These are phyloP conservation scores for Branchipolynoe longqiensis DNA, from an alignment of 2,888 invertebrate species.

Conservation along the genomic window DNA sequence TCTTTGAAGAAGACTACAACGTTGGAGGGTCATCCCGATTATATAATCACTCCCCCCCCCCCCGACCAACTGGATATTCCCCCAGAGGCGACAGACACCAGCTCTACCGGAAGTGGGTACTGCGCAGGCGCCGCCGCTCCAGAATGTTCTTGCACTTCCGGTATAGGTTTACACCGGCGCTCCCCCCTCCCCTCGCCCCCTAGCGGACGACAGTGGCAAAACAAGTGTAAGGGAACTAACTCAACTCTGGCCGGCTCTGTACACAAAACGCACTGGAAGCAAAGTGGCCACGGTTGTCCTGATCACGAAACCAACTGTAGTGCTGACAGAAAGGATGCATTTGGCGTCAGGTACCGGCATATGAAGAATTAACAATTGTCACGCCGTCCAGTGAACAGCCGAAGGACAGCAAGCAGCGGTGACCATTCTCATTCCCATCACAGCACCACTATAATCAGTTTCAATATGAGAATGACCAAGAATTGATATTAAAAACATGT, in stretches of 20 bases:
- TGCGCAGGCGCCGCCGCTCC: too few relatives aligned
- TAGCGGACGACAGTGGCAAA: not conserved
- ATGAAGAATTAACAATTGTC: not conserved
- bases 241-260: not conserved
- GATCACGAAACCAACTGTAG: not conserved
- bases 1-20: too few relatives aligned
- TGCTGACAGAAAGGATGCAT: constrained; percentile 15
- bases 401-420: constrained; percentile 34
- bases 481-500: constrained; percentile 5
- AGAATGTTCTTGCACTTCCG: too few relatives aligned
- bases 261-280: constrained; percentile 18
- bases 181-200: not conserved
- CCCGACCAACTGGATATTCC: too few relatives aligned
- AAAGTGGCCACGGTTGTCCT: not conserved
- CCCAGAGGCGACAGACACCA: too few relatives aligned
- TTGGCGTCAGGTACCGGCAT: constrained; percentile 47
- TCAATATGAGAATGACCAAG: constrained; percentile 52
- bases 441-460: constrained; percentile 53
- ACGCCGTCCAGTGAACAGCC: not conserved
- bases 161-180: too few relatives aligned
- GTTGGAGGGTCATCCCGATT: too few relatives aligned
- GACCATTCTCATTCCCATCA: constrained; percentile 35
- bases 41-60: too few relatives aligned
- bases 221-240: not conserved
- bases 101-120: too few relatives aligned